Conservation (phyloP, 2,888 invertebrate species). For the Heliconius ismenius region DNA sequence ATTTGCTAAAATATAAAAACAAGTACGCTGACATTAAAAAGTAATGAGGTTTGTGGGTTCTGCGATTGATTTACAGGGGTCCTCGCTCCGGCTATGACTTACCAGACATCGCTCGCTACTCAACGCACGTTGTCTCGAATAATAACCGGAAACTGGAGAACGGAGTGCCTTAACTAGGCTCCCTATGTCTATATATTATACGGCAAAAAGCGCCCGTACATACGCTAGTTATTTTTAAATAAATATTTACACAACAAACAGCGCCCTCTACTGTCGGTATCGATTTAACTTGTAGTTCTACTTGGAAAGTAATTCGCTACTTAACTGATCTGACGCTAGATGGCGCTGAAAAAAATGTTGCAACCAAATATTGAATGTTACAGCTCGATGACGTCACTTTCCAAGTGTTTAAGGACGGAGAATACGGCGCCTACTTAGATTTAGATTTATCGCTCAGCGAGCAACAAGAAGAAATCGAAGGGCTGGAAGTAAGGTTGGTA, state of each 20-base stretch:
- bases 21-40: conserved; percentile 20
- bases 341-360: not conserved
- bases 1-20: not conserved
- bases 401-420: conserved; percentile 98
- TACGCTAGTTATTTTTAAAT: too few species aligned
- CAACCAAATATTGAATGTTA: conserved; percentile 68
- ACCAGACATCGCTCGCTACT: too few species aligned
- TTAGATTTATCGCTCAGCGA: conserved; percentile 97
- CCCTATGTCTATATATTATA: too few species aligned
- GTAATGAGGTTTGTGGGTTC: too few species aligned
- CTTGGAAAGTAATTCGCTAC: not conserved
- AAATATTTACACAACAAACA: not conserved
- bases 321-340: not conserved
- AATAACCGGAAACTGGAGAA: too few species aligned
- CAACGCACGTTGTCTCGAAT: too few species aligned
- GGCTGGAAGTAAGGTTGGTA: conserved; percentile 93
- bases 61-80: too few species aligned
- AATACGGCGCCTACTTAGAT: conserved; percentile 98
- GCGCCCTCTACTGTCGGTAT: not conserved
- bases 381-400: conserved; percentile 98
- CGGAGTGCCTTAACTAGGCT: too few species aligned
- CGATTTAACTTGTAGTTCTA: too few species aligned
- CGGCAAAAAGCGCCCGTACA: too few species aligned
- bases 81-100: too few species aligned
- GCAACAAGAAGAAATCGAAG: conserved; percentile 98